These are phyloP conservation scores for Plemyria rubiginata DNA, from an alignment of 2,888 invertebrate genomes.

Conservation along the genomic window DNA sequence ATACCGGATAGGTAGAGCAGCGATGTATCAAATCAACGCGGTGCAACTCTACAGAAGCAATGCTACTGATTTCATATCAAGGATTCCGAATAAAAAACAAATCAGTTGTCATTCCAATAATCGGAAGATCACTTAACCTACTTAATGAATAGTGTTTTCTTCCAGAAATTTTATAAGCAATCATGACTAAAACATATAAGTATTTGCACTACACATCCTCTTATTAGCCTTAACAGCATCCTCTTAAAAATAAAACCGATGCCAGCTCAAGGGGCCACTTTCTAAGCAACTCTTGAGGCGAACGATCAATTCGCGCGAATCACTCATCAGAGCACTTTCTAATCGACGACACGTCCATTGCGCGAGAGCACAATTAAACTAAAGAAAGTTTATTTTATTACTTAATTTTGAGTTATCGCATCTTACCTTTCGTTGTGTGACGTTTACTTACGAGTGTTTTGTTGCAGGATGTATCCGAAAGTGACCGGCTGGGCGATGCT, in stretches of 20 bases:
- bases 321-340: constrained; percentile 83
- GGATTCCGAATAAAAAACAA: constrained; percentile 1
- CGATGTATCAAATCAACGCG: neutral
- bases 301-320: constrained; percentile 79
- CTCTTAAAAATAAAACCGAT: constrained; percentile 68
- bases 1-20: constrained; percentile 52
- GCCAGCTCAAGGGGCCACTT: constrained; percentile 70
- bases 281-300: constrained; percentile 74
- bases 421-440: constrained; percentile 25
- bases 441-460: constrained; percentile 47
- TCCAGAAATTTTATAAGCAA: neutral
- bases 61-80: neutral
- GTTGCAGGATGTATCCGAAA: constrained; percentile 86
- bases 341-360: constrained; percentile 69
- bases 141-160: too few species aligned
- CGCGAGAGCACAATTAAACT: constrained; percentile 66
- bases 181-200: neutral
- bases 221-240: constrained; percentile 64
- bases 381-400: constrained; percentile 51
- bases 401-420: constrained; percentile 33
- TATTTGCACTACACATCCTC: constrained; percentile 59
- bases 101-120: neutral
- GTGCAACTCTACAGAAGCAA: constrained; percentile 7
- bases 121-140: too few species aligned
- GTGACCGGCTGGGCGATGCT: constrained; percentile 88